Conservation (phyloP, 2,797 vertebrate species). For the Glyptemys insculpta region DNA sequence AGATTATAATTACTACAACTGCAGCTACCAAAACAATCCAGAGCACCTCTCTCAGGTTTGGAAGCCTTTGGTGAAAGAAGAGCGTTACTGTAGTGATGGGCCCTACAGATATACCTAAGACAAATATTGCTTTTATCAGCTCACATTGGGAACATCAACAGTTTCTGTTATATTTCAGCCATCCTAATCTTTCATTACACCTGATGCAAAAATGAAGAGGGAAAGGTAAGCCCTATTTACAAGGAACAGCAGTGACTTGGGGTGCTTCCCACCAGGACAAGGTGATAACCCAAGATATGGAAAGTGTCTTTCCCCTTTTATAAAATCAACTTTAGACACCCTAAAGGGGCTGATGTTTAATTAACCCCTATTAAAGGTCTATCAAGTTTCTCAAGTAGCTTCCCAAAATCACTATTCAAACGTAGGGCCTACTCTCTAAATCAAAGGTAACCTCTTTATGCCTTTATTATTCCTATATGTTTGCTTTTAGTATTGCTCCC, state of each 20-base stretch:
- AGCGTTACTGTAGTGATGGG: not conserved
- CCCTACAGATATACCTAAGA: not conserved
- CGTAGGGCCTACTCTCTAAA: not conserved
- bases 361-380: not conserved
- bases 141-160: not conserved
- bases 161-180: not conserved
- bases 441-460: not conserved
- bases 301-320: not conserved
- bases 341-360: not conserved
- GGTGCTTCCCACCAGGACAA: not conserved
- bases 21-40: not conserved
- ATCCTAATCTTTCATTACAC: not conserved
- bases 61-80: not conserved
- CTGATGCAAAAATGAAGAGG: not conserved
- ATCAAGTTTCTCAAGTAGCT: not conserved
- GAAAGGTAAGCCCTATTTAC: not conserved
- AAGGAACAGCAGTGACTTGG: not conserved
- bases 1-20: not conserved
- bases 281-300: not conserved
- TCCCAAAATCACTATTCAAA: not conserved
- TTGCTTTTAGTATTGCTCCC: not conserved
- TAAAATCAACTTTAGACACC: not conserved
- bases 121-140: not conserved
- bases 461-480: not conserved
- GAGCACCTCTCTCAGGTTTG: not conserved